Evolutionary conservation across 2,888 invertebrate species (phyloP), one percentile per base, ranked within the genome.

Genomic region (Scaptomyza polygonia): DNA sequence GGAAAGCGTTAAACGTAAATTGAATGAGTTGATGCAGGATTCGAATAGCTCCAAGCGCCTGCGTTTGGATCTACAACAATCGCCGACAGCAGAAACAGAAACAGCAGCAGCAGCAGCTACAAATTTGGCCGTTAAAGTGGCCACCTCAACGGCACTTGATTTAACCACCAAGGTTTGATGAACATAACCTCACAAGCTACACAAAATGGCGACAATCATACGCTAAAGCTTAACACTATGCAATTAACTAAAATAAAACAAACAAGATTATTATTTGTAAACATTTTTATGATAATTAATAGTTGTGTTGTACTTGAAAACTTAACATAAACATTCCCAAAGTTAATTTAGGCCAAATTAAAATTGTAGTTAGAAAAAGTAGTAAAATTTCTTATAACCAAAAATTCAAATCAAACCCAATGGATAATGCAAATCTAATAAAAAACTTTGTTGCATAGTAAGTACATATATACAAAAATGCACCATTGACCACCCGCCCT

Each of bases 161-260:
- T 92, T 95, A 80, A 95, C 95, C 70, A 95, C 95, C 85, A 95
- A 94, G 93, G 94, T 95, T 89, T 95, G 76, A 76, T 95, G 76
- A 76, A 32, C 40, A 16, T 27, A 40, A 47, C 14, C 18, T 27
- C 48, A 27, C 16, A 14, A 6, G 40, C 44, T 55, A 16, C 25
- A 32, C 43, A 55, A 47, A 44, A 65, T 65, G 54, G 43, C 65
- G 39, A 12, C 40, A 42, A 45, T 57, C 56, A 21, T 14, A 27
- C 48, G 67, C 5, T 40, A 21, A 14, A 36, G n/a, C 32, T 58
- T 16, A 48, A 58, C 67, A 72, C 72, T 72, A 58, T 58, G 72
- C 72, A 72, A 72, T 67, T 58, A n/a, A 40, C 25, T 30, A 8
- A 16, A 25, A 27, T 2, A 5, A 14, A 14, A 2, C 4, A 25